Base-by-base conservation (phyloP, 2,888 invertebrate genomes). In the Lutraria lutraria region DNA sequence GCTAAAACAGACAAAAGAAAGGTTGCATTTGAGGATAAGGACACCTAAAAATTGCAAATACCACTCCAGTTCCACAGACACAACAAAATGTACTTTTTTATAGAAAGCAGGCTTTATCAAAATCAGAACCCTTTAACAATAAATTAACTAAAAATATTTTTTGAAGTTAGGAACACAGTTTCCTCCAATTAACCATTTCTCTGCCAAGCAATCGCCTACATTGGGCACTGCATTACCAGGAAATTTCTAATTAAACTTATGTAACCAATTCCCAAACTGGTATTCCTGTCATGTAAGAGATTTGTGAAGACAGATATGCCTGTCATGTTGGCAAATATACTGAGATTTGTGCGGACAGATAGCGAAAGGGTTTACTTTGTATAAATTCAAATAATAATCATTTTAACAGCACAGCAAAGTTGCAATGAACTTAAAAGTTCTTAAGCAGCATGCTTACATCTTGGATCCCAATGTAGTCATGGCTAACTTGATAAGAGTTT, bases 381-480 rank as follows among this genome's bases (percentile, higher is more conserved):
- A n/a, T n/a, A n/a, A 43, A 2, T 43, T 8, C 43, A 43, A 43
- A 43, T 43, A 43, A 43, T 43, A 8, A 43, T 43, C 2, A 4
- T 43, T 43, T 43, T 8, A 43, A 43, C 2, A 43, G 8, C 43
- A 43, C 43, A 43, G 43, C 43, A 43, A 43, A 43, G 8, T 43
- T 43, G 43, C 43, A 43, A 43, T 4, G 8, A 4, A 8, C 2
- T 43, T 43, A 4, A 43, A 43, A 43, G 43, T 43, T 43, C 63
- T n/a, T n/a, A 6, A 68, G 12, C 21, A 13, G 6, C 34, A 19
- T 68, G 93, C 96, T 97, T 97, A 98, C 98, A 99, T 99, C 97
- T 99, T 99, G 34, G 99, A 99, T 31, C 99, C 99, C 29, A 99
- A 97, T 0, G 99, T 99, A 0, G 99, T 99, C 98, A 99, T 99